A percentile compares a stretch with the other conserved stretches of the same genome.
Conservation (phyloP, 1,140 invertebrate species). For the Drosophila lacteicornis region DNA sequence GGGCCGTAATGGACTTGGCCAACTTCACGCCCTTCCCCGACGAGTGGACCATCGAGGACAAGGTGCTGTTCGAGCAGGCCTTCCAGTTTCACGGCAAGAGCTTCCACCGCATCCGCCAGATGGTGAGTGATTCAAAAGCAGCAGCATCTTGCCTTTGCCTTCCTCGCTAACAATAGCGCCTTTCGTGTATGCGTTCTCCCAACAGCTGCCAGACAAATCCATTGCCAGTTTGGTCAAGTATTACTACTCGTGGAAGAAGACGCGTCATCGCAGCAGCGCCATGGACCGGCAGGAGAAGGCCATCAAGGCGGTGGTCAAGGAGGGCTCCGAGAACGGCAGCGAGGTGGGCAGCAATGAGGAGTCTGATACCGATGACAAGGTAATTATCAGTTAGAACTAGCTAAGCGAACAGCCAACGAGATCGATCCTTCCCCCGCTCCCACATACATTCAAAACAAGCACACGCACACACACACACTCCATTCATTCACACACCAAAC, state of each 20-base stretch:
- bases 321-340: constrained; percentile 91
- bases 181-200: constrained; percentile 11
- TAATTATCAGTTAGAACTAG: constrained; percentile 86
- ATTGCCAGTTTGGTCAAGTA: constrained; percentile 98
- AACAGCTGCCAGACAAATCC: constrained; percentile 96
- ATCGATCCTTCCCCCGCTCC: constrained; percentile 35
- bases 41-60: constrained; percentile 99
- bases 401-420: constrained; percentile 21
- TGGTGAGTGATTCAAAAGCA: constrained; percentile 89
- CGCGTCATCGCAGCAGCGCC: constrained; percentile 94
- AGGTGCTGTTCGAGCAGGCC: constrained; percentile 98
- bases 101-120: constrained; percentile 98
- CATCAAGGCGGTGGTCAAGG: constrained; percentile 86
- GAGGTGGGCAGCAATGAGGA: constrained; percentile 93
- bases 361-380: constrained; percentile 95
- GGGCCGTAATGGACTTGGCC: constrained; percentile 95
- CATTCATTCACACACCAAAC: constrained; percentile 20
- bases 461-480: constrained; percentile 8
- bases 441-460: constrained; percentile 4
- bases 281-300: constrained; percentile 91
- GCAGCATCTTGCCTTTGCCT: constrained; percentile 10
- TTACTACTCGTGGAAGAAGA: constrained; percentile 99
- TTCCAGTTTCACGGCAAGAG: constrained; percentile 99
- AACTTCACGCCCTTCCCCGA: constrained; percentile 99
- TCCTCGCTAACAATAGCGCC: constrained; percentile 31